Conservation (phyloP, 2,797 vertebrate species). For the Chloroceryle inda region DNA sequence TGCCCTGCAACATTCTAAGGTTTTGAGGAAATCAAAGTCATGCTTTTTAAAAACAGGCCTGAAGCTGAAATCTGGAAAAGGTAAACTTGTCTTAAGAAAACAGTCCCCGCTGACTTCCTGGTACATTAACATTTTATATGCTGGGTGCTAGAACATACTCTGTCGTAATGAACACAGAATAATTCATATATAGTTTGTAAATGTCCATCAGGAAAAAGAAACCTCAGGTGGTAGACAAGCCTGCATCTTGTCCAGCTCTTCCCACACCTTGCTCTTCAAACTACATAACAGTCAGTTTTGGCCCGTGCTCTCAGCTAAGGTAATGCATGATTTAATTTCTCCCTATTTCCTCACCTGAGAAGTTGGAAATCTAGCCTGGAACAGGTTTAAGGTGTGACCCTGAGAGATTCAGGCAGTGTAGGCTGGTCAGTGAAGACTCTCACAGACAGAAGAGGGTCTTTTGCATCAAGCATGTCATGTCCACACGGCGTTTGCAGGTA, state of each 20-base stretch:
- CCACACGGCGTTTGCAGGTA: background rate
- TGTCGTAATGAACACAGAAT: background rate
- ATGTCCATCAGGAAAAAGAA: background rate
- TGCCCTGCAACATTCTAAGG: background rate
- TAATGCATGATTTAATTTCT: background rate
- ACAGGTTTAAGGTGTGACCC: background rate
- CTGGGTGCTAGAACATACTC: background rate
- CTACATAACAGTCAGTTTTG: background rate
- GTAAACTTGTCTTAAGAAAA: background rate
- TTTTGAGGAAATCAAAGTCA: background rate
- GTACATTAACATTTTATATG: background rate
- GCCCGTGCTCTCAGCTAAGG: background rate
- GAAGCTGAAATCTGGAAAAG: constrained; percentile 1
- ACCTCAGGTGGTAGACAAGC: background rate
- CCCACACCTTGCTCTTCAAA: background rate
- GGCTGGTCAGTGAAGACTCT: background rate
- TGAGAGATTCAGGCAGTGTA: background rate
- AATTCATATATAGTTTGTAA: background rate
- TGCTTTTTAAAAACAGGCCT: background rate
- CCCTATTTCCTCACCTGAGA: background rate
- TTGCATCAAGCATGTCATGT: background rate
- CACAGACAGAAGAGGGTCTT: background rate
- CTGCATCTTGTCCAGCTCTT: background rate
- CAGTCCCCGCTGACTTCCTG: background rate
- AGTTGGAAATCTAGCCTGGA: background rate